Conservation (phyloP, 2,888 invertebrate genomes). For the Andrena haemorrhoa region DNA sequence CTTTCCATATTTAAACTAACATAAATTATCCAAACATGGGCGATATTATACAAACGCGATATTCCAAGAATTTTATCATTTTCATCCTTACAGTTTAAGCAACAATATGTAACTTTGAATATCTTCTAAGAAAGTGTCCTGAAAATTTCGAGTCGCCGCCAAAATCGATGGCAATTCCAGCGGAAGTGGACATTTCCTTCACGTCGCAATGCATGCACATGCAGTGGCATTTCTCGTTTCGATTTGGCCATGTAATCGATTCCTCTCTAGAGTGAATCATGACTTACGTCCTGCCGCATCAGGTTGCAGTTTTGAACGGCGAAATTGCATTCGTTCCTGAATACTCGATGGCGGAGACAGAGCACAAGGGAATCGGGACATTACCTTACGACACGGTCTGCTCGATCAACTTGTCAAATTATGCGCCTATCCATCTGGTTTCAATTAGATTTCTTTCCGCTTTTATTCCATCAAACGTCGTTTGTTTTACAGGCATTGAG, state of each 20-base stretch:
- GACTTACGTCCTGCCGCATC: slow-evolving; percentile 20
- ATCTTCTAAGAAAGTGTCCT: too few relatives aligned
- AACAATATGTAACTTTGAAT: too few relatives aligned
- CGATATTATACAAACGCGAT: too few relatives aligned
- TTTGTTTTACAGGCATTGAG: neutral
- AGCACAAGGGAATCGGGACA: neutral
- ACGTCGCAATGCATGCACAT: neutral
- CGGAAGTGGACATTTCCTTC: neutral
- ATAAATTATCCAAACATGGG: too few relatives aligned
- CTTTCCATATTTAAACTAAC: too few relatives aligned
- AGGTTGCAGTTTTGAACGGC: slow-evolving; percentile 23
- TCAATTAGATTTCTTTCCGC: neutral
- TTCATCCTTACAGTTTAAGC: too few relatives aligned
- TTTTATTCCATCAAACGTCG: neutral
- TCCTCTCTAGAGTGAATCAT: slow-evolving; percentile 10
- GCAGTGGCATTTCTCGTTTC: neutral
- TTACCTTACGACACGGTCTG: slow-evolving; percentile 5
- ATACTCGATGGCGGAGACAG: slow-evolving; percentile 7
- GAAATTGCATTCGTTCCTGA: slow-evolving; percentile 33
- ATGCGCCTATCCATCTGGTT: neutral
- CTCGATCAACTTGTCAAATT: slow-evolving; percentile 2
- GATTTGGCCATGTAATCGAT: slow-evolving; percentile 29
- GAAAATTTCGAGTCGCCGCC: neutral
- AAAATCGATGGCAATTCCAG: neutral
- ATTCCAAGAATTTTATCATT: too few relatives aligned